Evolutionary conservation across 2,113 vertebrate genomes (phyloP).

Genomic region (Motacilla alba): DNA sequence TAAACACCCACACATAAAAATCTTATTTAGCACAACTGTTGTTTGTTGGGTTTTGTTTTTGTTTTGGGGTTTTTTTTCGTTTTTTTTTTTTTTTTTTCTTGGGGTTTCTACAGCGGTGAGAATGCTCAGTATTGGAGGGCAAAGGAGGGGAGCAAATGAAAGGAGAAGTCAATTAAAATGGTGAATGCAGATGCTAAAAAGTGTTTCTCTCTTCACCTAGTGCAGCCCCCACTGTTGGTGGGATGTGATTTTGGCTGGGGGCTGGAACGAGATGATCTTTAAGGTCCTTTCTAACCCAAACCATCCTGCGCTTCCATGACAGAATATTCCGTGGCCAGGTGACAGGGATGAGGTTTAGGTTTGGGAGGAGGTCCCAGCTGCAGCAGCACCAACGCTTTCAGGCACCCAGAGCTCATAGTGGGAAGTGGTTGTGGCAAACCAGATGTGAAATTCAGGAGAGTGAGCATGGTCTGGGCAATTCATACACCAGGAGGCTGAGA

Average conservation of each 20-base stretch:
- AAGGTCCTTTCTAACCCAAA: not conserved
- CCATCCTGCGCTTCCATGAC: fast-evolving
- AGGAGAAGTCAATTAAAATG: not conserved
- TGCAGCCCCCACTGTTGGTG: not conserved
- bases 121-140: not conserved
- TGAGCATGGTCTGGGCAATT: fast-evolving
- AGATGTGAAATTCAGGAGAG: not conserved
- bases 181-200: not conserved
- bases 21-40: not conserved
- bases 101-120: not conserved
- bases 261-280: not conserved
- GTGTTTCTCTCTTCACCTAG: not conserved
- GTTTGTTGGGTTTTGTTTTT: not conserved
- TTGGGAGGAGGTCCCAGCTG: not conserved
- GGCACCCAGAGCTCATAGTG: not conserved
- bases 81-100: not conserved
- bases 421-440: not conserved
- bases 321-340: not conserved
- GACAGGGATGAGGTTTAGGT: not conserved
- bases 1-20: constrained; percentile 35
- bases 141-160: not conserved
- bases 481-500: fast-evolving
- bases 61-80: not conserved
- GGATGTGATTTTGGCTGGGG: not conserved
- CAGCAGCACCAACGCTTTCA: fast-evolving